Evolutionary conservation across 2,888 invertebrate species (phyloP), one percentile per base, ranked within the genome.

Genomic region (Zygothrica quintamaculata): DNA sequence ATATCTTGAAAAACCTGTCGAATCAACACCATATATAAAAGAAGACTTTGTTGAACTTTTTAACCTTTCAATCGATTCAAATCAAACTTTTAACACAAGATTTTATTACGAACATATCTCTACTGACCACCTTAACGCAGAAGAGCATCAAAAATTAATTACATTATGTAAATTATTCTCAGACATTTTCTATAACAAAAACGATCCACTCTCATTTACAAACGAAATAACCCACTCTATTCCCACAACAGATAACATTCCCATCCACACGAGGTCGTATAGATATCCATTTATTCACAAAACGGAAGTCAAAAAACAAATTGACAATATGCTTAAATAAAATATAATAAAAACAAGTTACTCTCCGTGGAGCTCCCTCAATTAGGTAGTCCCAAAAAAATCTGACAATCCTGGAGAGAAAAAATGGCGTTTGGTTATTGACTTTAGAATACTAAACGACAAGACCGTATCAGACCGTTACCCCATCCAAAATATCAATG

Each of bases 231-330:
- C 46, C 33, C 52, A 51, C 33, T 51, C 48, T 12, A 55, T 48
- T 18, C 29, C 29, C 34, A 55, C 55, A 31, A 26, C 33, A 37
- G 50, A 61, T 33, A 31, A 50, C 31, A 42, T 50, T 22, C 44
- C 46, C 25, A 60, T 51, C 16, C 26, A 46, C 29, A 47, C 46
- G 25, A 62, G 56, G 29, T 37, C 50, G 3, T 61, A 55, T 15
- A 25, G 59, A 25, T 59, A 59, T 26, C 44, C 55, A 25, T 51
- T 37, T 18, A 18, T 56, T 40, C 56, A 62, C 22, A 62, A 55
- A 25, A 46, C 56, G 1, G 56, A 61, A 43, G 55, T 61, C 37
- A 36, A 37, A 12, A 47, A 48, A 6, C 60, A 60, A 42, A 53
- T 53, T 36, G 12, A 34, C 26, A 43, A 61, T 48, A 55, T 61